Percentiles rank a stretch among this genome's conserved stretches.
Conservation (phyloP, 2,888 invertebrate genomes). For the Zaprionus bogoriensis region DNA sequence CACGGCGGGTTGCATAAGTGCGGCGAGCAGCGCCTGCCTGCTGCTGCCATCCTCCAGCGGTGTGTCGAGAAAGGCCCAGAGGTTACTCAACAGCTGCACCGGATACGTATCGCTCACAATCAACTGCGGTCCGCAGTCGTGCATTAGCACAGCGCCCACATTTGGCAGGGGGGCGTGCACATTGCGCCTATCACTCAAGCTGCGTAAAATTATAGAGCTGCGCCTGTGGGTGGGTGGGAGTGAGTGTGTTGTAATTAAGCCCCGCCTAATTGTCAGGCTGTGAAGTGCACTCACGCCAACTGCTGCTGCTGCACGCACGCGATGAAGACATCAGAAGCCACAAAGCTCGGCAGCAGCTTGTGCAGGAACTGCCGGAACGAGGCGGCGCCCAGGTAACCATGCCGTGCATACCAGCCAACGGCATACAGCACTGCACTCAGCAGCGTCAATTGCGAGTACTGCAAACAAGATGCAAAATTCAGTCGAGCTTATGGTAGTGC, state of each 20-base stretch:
- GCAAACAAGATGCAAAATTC: neutral
- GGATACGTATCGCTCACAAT: constrained; percentile 80
- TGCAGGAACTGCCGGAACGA: constrained; percentile 70
- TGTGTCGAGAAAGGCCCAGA: constrained; percentile 75
- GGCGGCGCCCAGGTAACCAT: constrained; percentile 40
- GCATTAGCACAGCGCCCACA: constrained; percentile 79
- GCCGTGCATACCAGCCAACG: constrained; percentile 70
- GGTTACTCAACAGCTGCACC: constrained; percentile 73
- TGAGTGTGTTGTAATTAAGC: constrained; percentile 42
- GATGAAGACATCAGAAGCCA: constrained; percentile 71
- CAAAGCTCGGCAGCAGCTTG: constrained; percentile 77
- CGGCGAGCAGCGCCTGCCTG: constrained; percentile 62
- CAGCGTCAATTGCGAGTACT: constrained; percentile 82
- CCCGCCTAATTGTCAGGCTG: constrained; percentile 4
- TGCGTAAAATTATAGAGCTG: constrained; percentile 76
- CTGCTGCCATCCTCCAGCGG: constrained; percentile 48
- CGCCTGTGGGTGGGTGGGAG: no score
- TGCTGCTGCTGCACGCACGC: constrained; percentile 59
- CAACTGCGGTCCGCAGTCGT: constrained; percentile 77
- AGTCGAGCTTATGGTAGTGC: neutral
- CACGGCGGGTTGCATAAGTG: constrained; percentile 66
- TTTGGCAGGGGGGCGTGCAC: constrained; percentile 80
- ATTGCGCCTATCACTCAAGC: constrained; percentile 74
- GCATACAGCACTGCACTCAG: constrained; percentile 76
- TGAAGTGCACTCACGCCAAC: constrained; percentile 67